Base-by-base conservation (phyloP, 2,888 invertebrate species). In the Prenolepis imparis region DNA sequence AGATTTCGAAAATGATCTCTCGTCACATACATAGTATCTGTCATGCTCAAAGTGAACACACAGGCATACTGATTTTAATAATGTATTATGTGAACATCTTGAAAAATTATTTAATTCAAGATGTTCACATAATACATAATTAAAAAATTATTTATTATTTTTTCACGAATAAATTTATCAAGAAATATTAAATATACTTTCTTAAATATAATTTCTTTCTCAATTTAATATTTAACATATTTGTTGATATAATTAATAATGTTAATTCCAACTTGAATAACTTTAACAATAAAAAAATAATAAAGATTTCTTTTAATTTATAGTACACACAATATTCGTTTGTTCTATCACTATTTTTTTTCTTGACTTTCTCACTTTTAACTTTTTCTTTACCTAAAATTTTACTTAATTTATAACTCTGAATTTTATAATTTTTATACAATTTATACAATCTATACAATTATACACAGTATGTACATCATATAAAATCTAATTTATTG, bases 1-100 rank as follows among this genome's bases (percentile, higher is more conserved):
- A 21, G 41, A 72, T 72, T 32, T 68, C 59, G 44, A 9, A 21
- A 68, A 59, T 32, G n/a, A 59, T 59, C 21, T 36, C 36, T 44
- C 24, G 36, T 74, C 11, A 52, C 48, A 44, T 1, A 44, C 5
- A n/a, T 52, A 21, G 18, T 48, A 21, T 78, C 28, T 77, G 24
- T 77, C 39, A 9, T 52, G 11, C 12, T 18, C 57, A 28, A 57
- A 24, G 1, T 24, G 6, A 66, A 48, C 8, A 36, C 12, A 52
- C 24, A n/a, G 8, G 4, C 4, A 15, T 9, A 52, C 36, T 48
- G 18, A 48, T 44, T 18, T 44, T 74, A 63, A 21, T 9, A 36
- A 59, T 39, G 2, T 52, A 2, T 52, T 52, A 61, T 32, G 18
- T 61, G 32, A 74, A 21, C 28, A 11, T 44, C 24, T 74, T n/a